Conservation (phyloP, 2,113 vertebrate genomes). For the Rousettus leschenaultii region DNA sequence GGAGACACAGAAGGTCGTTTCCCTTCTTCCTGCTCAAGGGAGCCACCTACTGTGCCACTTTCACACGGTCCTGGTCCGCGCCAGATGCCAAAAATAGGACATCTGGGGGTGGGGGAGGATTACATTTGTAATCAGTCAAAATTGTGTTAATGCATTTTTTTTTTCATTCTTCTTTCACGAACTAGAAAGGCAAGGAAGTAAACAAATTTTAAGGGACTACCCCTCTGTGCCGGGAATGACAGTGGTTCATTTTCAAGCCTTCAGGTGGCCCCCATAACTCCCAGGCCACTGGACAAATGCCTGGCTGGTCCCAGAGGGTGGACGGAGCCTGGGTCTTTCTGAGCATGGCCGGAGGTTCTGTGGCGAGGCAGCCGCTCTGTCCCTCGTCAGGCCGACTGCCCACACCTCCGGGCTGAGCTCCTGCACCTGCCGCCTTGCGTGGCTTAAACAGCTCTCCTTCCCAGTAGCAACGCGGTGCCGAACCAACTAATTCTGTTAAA, state of each 20-base stretch:
- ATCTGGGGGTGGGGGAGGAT: neutral
- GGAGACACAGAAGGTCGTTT: neutral
- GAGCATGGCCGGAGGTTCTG: neutral
- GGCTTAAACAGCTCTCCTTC: neutral
- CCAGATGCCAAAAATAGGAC: neutral
- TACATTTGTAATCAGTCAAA: neutral
- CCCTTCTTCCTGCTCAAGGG: constrained; percentile 53
- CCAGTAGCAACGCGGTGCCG: neutral
- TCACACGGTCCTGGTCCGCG: neutral
- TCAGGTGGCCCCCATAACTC: neutral
- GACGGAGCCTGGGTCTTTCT: neutral
- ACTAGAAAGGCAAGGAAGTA: too few species aligned
- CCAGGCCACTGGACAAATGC: neutral
- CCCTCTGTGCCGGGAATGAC: neutral
- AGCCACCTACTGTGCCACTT: constrained; percentile 51
- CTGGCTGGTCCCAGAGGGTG: neutral
- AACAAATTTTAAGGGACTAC: too few species aligned
- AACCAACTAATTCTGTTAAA: neutral
- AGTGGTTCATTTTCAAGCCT: neutral
- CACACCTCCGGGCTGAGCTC: neutral
- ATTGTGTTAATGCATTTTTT: neutral
- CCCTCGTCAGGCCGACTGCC: neutral
- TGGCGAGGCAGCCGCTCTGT: neutral
- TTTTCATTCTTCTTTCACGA: too few species aligned
- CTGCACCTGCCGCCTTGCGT: neutral